These are phyloP conservation scores for Nanorana parkeri DNA, from an alignment of 2,113 vertebrate species.

Conservation along the genomic window DNA sequence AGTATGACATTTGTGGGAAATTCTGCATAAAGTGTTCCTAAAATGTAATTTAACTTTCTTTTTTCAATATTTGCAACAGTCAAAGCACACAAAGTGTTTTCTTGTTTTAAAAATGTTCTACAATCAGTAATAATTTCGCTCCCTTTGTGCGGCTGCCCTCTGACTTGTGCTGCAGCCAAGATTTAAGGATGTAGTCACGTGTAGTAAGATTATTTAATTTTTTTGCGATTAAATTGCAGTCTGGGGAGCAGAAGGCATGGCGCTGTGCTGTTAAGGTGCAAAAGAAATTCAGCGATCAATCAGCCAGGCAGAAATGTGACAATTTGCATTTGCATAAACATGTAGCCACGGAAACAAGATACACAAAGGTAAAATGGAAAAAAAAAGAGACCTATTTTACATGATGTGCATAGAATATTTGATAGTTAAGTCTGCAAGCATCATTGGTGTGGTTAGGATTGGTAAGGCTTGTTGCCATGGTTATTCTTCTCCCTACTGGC, in stretches of 20 bases:
- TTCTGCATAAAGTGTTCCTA: neutral
- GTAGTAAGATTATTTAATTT: constrained; percentile 68
- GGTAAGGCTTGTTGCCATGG: constrained; percentile 79
- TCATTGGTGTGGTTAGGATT: constrained; percentile 75
- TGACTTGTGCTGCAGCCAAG: constrained; percentile 62
- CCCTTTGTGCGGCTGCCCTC: constrained; percentile 62
- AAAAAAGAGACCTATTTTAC: constrained; percentile 84
- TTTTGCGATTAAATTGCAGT: constrained; percentile 68
- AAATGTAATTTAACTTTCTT: neutral
- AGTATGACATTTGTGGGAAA: constrained; percentile 12
- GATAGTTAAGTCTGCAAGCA: constrained; percentile 75
- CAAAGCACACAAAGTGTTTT: constrained; percentile 52
- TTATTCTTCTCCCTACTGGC: constrained; percentile 79
- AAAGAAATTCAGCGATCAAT: constrained; percentile 76
- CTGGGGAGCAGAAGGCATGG: constrained; percentile 67
- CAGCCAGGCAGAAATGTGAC: constrained; percentile 74
- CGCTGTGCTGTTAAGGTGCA: constrained; percentile 71
- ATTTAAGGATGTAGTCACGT: constrained; percentile 63
- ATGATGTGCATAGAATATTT: constrained; percentile 88
- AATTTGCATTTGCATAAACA: constrained; percentile 87
- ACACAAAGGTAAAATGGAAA: constrained; percentile 78
- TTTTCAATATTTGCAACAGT: neutral
- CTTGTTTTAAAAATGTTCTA: constrained; percentile 68
- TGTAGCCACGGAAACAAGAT: constrained; percentile 84
- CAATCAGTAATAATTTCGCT: constrained; percentile 71